Percentiles rank a stretch among this genome's conserved stretches.
Evolutionary conservation across 2,888 invertebrate species (phyloP).

Genomic region (Drosophila lutescens): DNA sequence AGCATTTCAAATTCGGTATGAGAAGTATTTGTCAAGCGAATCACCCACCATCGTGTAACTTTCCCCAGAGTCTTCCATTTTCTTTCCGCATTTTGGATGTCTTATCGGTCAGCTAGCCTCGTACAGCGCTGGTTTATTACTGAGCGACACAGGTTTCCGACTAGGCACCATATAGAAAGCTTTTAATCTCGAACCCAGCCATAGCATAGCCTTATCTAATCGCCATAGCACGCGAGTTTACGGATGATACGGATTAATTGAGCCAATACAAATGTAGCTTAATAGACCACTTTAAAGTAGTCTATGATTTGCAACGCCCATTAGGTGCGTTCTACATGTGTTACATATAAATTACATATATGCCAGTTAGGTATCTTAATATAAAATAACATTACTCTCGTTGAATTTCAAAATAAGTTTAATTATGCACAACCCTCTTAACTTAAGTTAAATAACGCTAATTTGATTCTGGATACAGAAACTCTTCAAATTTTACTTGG

Average conservation of each 20-base stretch:
- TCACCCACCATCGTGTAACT: constrained; percentile 55
- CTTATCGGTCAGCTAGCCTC: constrained; percentile 20
- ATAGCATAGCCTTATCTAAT: constrained; percentile 27
- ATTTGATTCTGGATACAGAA: constrained; percentile 7
- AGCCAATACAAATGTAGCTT: background rate
- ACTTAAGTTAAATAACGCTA: background rate
- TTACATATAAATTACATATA: background rate
- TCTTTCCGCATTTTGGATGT: constrained; percentile 43
- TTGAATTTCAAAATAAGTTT: background rate
- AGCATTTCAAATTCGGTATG: background rate
- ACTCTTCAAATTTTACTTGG: constrained; percentile 29
- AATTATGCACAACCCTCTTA: background rate
- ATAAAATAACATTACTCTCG: background rate
- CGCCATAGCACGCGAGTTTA: constrained; percentile 23
- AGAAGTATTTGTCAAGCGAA: background rate
- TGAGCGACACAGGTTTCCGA: constrained; percentile 43
- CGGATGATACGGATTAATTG: background rate
- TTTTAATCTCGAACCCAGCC: constrained; percentile 1
- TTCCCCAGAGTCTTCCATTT: constrained; percentile 70
- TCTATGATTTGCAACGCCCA: background rate
- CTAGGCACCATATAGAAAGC: constrained; percentile 22
- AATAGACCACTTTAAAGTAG: background rate
- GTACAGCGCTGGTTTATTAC: constrained; percentile 44
- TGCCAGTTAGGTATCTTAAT: background rate
- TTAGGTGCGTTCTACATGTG: background rate